Evolutionary conservation across 2,888 invertebrate species (phyloP), one percentile per base, ranked within the genome.

Genomic region (Monoplex corrugatus): DNA sequence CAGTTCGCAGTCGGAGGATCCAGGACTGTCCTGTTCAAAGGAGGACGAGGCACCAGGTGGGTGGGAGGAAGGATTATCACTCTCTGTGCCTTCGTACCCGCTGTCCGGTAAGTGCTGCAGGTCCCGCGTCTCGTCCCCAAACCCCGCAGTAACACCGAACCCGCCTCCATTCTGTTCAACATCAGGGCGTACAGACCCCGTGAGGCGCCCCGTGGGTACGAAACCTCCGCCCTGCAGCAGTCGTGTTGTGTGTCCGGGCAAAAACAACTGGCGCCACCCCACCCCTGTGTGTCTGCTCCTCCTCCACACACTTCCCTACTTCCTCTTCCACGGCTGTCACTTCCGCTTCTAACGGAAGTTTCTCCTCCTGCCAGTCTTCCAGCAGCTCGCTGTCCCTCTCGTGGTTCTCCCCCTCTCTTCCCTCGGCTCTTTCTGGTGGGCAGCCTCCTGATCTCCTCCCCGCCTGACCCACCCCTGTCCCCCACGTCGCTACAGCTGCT

Each of bases 41-140:
- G 43, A 43, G 43, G 28, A 78, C 72, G 32, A 32, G 28, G 40
- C 40, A 23, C n/a, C n/a, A n/a, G n/a, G n/a, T n/a, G 84, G 35
- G 35, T 10, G n/a, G 40, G 44, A 32, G 40, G 86, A 63, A 3
- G 68, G 86, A 23, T 40, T 87, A 35, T 89, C 89, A 40, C 87
- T 89, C 32, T 87, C 82, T 23, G 87, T 88, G n/a, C 87, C 89
- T 32, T 87, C 89, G n/a, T 87, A 89, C 63, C 89, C 89, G 84
- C 89, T 89, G 86, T 89, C 89, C 44, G 32, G 38, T 16, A 57
- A n/a, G n/a, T n/a, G n/a, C n/a, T n/a, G n/a, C n/a, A n/a, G n/a
- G n/a, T n/a, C n/a, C n/a, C n/a, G n/a, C n/a, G n/a, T n/a, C n/a
- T n/a, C n/a, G n/a, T n/a, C n/a, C n/a, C n/a, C n/a, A n/a, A n/a